Evolutionary conservation across 53 echinoderm and acorn worm species (phyloP), one percentile per base, ranked within the genome.

Genomic region (Actinopyga echinites): DNA sequence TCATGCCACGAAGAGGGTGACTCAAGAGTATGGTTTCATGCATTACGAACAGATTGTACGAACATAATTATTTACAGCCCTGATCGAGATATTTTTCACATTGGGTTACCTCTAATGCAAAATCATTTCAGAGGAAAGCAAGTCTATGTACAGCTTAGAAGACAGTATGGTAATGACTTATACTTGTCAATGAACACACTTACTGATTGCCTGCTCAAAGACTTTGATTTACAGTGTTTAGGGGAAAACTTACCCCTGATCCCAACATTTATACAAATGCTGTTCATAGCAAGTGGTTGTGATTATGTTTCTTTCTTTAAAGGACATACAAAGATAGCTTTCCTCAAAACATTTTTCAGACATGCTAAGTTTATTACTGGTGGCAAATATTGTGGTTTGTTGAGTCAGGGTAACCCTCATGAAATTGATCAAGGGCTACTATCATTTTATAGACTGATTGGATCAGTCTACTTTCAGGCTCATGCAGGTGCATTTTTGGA

Each of bases 71-170:
- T 89, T 35, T 89, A 85, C 42, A 78, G 79, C 5, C 89, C 83
- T 52, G 89, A 89, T 45, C 32, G 67, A 8, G 89, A 89, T 34
- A 84, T 40, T 5, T 68, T 78, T 45, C 67, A 89, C 38, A 57
- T 89, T 60, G 89, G 85, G 1, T 53, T 89, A 17, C 89, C 85
- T 37, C 25, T 90, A 10, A 20, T 82, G n/a, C 5, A 4, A 58
- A 58, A 23, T 60, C 24, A 23, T n/a, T 23, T 58, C 5, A n/a
- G 0, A 23, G 28, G 9, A 0, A 23, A 23, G 28, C 23, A 65
- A 33, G 65, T 65, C 12, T 65, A 43, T 73, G 73, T 73, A 3
- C 75, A 52, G 54, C 17, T 75, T 5, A 53, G 25, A 52, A 52
- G 28, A 4, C 52, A 45, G 26, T 45, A 26, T 30, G 6, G 30